Percentiles rank a stretch among this genome's conserved stretches.
phyloP scores from a whole-genome alignment of 2,797 vertebrate species.

The Alcedo quadribrachys region DNA sequence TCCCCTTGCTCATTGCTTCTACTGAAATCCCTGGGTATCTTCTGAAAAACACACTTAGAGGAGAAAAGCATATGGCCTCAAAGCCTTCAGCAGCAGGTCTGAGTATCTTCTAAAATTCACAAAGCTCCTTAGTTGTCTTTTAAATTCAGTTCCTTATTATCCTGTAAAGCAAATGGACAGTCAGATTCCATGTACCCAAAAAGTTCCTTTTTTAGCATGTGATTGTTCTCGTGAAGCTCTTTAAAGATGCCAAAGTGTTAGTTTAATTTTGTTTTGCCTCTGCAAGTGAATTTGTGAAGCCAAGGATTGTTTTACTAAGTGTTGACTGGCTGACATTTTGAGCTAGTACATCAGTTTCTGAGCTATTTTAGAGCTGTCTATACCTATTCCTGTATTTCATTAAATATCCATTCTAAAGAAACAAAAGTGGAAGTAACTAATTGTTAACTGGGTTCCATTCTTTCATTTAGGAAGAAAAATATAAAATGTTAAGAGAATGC shows the following conservation, averaged over 20 bases:
- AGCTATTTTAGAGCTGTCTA: not conserved
- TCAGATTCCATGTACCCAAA: not conserved
- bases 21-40: not conserved
- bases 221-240: not conserved
- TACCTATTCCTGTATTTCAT: not conserved
- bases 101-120: slow-evolving; percentile 4
- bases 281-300: not conserved
- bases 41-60: not conserved
- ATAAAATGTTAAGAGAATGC: not conserved
- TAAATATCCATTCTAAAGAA: not conserved
- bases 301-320: not conserved
- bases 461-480: not conserved
- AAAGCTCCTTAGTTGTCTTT: not conserved
- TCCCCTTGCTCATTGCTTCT: not conserved
- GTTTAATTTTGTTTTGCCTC: slow-evolving; percentile 14
- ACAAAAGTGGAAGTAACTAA: not conserved
- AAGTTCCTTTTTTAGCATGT: not conserved
- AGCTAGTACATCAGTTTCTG: slow-evolving; percentile 3
- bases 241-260: slow-evolving; percentile 18
- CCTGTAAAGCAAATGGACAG: slow-evolving; percentile 1
- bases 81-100: not conserved
- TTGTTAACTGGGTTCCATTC: not conserved
- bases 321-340: not conserved
- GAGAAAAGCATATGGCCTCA: not conserved
- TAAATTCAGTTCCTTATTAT: not conserved